Conservation (phyloP, 2,888 invertebrate species). For the Aelia acuminata region DNA sequence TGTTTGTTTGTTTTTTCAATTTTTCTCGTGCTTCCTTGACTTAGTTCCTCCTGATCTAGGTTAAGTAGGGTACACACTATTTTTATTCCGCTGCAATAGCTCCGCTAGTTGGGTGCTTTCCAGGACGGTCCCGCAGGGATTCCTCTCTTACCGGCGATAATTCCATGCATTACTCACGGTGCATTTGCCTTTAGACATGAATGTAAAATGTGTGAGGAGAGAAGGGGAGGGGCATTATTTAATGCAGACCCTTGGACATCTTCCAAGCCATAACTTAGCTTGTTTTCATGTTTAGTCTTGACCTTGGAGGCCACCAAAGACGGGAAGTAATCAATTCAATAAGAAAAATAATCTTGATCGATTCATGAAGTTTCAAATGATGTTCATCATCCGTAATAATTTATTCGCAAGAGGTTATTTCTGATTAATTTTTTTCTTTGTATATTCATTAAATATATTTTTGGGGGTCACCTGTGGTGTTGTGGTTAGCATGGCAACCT, state of each 20-base stretch:
- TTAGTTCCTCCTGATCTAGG: not conserved
- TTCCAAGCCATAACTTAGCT: not conserved
- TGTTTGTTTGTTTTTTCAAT: too few species aligned
- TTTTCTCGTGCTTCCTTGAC: too few species aligned
- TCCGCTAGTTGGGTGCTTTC: not conserved
- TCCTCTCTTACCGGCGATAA: not conserved
- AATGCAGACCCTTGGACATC: not conserved
- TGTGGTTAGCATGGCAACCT: too few species aligned
- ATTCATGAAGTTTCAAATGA: too few species aligned
- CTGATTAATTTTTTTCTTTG: too few species aligned
- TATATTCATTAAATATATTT: too few species aligned
- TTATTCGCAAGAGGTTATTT: too few species aligned
- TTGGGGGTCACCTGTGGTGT: too few species aligned
- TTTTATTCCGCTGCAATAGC: not conserved
- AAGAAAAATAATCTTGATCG: too few species aligned
- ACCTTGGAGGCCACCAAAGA: not conserved
- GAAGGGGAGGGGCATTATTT: too few species aligned
- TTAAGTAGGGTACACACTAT: not conserved
- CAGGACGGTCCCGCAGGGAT: not conserved
- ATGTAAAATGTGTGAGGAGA: not conserved
- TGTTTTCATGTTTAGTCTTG: not conserved
- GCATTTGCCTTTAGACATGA: not conserved
- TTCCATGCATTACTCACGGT: not conserved
- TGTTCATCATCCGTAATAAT: too few species aligned
- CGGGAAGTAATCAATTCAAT: not conserved